A percentile compares a stretch with the other conserved stretches of the same genome.
Evolutionary conservation across 2,888 invertebrate species (phyloP).

Genomic region (Heliconius aoede): DNA sequence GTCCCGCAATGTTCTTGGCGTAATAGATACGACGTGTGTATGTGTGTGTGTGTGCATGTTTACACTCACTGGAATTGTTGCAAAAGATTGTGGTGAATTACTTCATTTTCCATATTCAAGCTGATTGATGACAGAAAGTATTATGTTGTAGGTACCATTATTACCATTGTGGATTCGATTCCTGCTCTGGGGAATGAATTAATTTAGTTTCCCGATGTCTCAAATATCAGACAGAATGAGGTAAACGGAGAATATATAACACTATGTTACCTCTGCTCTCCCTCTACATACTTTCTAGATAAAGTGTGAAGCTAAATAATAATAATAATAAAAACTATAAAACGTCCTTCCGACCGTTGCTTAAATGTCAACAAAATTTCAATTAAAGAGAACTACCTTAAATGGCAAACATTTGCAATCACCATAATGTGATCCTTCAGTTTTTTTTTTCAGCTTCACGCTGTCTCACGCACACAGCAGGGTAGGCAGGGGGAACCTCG

Average conservation of each 20-base stretch:
- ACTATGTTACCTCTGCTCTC: background rate
- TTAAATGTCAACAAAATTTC: background rate
- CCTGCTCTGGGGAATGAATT: too few species aligned
- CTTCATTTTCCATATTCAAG: background rate
- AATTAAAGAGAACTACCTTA: background rate
- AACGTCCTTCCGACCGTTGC: background rate
- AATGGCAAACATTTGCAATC: constrained; percentile 7
- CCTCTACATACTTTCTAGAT: background rate
- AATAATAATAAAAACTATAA: background rate
- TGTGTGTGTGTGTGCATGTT: background rate
- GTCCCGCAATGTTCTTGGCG: constrained; percentile 18
- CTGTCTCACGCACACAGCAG: too few species aligned
- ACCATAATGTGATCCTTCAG: constrained; percentile 18
- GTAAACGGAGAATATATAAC: too few species aligned
- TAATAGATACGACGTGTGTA: constrained; percentile 3
- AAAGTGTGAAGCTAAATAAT: background rate
- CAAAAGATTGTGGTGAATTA: background rate
- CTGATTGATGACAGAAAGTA: background rate
- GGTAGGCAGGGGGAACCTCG: too few species aligned
- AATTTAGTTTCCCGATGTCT: too few species aligned
- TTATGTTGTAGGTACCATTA: too few species aligned
- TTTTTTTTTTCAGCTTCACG: too few species aligned
- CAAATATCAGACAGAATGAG: too few species aligned
- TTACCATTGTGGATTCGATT: background rate
- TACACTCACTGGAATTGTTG: background rate